Evolutionary conservation across 2,113 vertebrate genomes (phyloP), one percentile per base, ranked within the genome.

Genomic region (Recurvirostra avosetta): DNA sequence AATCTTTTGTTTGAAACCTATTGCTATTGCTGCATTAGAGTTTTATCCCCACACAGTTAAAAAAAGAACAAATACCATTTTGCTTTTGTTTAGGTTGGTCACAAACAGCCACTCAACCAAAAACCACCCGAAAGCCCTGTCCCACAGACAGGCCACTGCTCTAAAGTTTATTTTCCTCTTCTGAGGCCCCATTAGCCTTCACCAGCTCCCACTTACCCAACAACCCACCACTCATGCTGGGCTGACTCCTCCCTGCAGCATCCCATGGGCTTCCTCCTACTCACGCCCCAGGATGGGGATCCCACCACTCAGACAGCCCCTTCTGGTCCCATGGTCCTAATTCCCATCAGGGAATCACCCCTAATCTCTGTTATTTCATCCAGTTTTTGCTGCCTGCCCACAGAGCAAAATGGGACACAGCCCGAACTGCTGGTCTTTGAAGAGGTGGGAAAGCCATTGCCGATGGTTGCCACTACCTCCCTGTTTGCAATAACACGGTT

Each of bases 401-500:
- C 20, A 11, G 61, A 15, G 41, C 21, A 1, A 43, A 61, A 32
- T 0, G 1, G 41, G 59, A 62, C 26, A 17, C 34, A 47, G n/a
- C 9, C 45, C 21, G 22, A 36, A 71, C 76, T 91, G 63, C 70
- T 58, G 65, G 55, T 30, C 59, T 88, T 82, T 76, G 89, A 81
- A 76, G 83, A 83, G 76, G 91, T 91, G 89, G 84, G 80, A 96
- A 96, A 91, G 73, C 84, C 91, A 59, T 80, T 13, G 12, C 68
- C 2, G 5, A 5, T 1, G 40, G 75, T 29, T 55, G 80, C 72
- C 16, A 1, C 65, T 12, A 13, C 84, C 65, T 80, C 83, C 83
- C 8, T 8, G n/a, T 89, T 87, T 56, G 73, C 56, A 92, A 19
- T 78, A 91, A 89, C 74, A 52, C 2, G 4, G 29, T 50, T 92